Base-by-base conservation (phyloP, 1,140 invertebrate genomes). In the Drosophila erecta region DNA sequence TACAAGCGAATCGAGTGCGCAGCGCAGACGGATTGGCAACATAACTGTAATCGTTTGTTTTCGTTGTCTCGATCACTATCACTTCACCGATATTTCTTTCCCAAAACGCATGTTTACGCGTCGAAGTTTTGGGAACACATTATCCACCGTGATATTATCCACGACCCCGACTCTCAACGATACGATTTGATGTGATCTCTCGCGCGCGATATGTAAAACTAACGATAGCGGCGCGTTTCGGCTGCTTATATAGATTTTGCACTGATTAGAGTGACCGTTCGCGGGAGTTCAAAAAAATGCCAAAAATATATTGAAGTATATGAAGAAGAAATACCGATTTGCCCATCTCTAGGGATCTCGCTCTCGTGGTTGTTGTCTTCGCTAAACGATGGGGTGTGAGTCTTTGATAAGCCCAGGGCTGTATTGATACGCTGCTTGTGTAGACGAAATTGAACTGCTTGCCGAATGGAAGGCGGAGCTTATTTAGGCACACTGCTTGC, bases 1-100 rank as follows among this genome's bases (percentile, higher is more conserved):
- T 43, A 24, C 17, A 11, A 50, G 35, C 64, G 24, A 64, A 64
- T 17, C 59, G 61, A 46, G 7, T 60, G 56, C 33, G 33, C 56
- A 61, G 57, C 44, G 11, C 4, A 46, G 33, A 49, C 14, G 20
- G 57, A 33, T 30, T 24, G 43, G 30, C 33, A 43, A 44, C 43
- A 62, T 38, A 38, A 38, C 58, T 22, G 51, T 30, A 55, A 54
- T 15, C 35, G 27, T 30, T 49, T 7, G 44, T 7, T 49, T 22
- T 11, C 14, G 17, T 41, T 33, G 8, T 30, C 41, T 61, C 41
- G 10, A 11, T 41, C 37, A 50, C 64, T 50, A 8, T 49, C 46
- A 30, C 5, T 15, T 35, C n/a, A 17, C 35, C 15, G 49, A 50
- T 50, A 33, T 14, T 7, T 35, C 3, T 50, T 50, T 30, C 15